Base-by-base conservation (phyloP, 2,113 vertebrate species). In the Smithornis capensis region DNA sequence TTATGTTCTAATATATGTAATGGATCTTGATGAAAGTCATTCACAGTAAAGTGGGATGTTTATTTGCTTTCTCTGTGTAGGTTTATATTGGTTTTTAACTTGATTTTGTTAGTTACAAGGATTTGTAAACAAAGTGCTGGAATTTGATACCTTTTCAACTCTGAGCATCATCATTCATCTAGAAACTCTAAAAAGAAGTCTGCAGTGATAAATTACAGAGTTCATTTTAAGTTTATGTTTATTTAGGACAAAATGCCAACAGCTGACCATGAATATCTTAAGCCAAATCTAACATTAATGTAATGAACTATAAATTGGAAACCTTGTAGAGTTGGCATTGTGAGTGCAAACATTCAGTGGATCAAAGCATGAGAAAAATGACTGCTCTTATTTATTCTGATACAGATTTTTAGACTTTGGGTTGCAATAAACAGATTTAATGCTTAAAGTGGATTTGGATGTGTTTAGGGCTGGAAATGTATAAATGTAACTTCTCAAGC, bases 21-120 rank as follows among this genome's bases (percentile, higher is more conserved):
- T 81, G 44, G 60, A 45, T 89, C 89, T 83, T 87, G 84, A 91
- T 94, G 57, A 76, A 94, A 87, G 74, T 87, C 9, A 69, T 87
- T 94, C 45, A 83, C 14, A 33, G 55, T 88, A 50, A 89, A 91
- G 82, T 77, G 79, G 27, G 57, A 31, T 90, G 57, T 94, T 91
- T 91, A 79, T 94, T 95, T 95, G 65, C 91, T 60, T 76, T 92
- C 42, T 50, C 5, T 6, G 1, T 65, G 16, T 77, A 79, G 57
- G 38, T 24, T 89, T 85, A 25, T 57, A 31, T 84, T 87, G 45
- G 85, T 67, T 27, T 79, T 76, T 64, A 83, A 52, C 22, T 78
- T 70, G 73, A 49, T 95, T 95, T 81, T 69, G 31, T 38, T 79
- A 37, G 70, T 70, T 71, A 52, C 50, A 91, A 60, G 28, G 14